Conservation (phyloP, 2,888 invertebrate species). For the Teleogryllus oceanicus region DNA sequence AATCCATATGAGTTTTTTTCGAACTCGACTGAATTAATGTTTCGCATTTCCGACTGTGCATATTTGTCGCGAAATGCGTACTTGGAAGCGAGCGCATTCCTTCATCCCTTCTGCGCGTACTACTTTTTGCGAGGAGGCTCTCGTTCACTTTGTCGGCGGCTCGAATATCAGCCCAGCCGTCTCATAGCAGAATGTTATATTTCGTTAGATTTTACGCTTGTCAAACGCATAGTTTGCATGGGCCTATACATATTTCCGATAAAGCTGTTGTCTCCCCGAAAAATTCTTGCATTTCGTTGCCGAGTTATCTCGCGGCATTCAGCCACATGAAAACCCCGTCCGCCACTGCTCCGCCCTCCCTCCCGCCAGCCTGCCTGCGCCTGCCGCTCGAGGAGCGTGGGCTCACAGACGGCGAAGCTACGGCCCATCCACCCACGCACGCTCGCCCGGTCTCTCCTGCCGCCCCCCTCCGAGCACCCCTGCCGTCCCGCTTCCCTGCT, state of each 20-base stretch:
- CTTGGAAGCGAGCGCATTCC: not conserved
- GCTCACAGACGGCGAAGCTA: not conserved
- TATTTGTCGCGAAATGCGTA: no score
- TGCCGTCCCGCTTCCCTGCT: no score
- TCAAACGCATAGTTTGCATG: constrained; percentile 11
- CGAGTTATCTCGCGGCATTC: constrained; percentile 18
- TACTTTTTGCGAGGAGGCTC: not conserved
- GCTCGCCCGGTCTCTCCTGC: no score
- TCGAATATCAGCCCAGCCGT: not conserved
- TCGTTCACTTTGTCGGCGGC: not conserved
- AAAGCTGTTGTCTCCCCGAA: constrained; percentile 9
- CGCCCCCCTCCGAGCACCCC: no score
- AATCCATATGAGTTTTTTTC: no score
- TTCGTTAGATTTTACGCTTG: constrained; percentile 9
- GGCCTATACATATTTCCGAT: constrained; percentile 18
- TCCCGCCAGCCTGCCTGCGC: not conserved
- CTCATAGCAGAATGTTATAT: not conserved
- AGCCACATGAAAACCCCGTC: not conserved
- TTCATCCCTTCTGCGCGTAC: not conserved
- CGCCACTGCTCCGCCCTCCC: not conserved
- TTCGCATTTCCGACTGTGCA: no score
- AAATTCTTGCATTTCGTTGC: constrained; percentile 18
- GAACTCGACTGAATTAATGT: no score
- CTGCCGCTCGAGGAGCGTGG: not conserved
- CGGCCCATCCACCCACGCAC: no score